Evolutionary conservation across 1,140 invertebrate species (phyloP), one percentile per base, ranked within the genome.

Genomic region (Dendrolimus kikuchii): DNA sequence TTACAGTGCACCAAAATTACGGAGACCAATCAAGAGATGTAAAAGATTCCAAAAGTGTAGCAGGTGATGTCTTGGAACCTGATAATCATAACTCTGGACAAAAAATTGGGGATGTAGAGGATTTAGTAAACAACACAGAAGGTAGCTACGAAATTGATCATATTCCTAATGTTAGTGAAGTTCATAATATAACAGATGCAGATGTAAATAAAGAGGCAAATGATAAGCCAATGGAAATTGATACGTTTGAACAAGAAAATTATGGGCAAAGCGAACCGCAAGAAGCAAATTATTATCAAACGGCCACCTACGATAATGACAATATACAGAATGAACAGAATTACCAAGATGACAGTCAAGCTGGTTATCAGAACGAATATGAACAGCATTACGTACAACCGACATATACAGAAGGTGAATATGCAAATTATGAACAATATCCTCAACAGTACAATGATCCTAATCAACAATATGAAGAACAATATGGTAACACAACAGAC

Each of bases 341-440:
- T 46, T 49, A 55, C 36, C 53, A 63, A 46, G 52, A n/a, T n/a
- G 40, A 51, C 6, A 46, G 6, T 38, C 38, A 46, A 47, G 42
- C 43, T 8, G 38, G 51, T 53, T 43, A 38, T 23, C 36, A 7
- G 23, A 42, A 60, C 7, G 40, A 46, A 2, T 10, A 57, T 49
- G 54, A 48, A 10, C 38, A 66, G 39, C 53, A 52, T 53, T 57
- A 60, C 57, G 68, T 71, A 47, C 66, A 75, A 51, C 48, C 57
- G 44, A 43, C 9, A 6, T 69, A 72, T 44, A 46, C 43, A n/a
- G 60, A 67, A 36, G 56, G 52, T 9, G 68, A 81, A 46, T 82
- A 76, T 55, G 68, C 73, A 53, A 79, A 78, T 58, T 73, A 74
- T 54, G 70, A 79, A 58, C 65, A 77, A 46, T 77, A 84, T 55